A percentile compares a stretch with the other conserved stretches of the same genome.
phyloP scores from a whole-genome alignment of 2,888 invertebrate species.

The Archips xylosteana region DNA sequence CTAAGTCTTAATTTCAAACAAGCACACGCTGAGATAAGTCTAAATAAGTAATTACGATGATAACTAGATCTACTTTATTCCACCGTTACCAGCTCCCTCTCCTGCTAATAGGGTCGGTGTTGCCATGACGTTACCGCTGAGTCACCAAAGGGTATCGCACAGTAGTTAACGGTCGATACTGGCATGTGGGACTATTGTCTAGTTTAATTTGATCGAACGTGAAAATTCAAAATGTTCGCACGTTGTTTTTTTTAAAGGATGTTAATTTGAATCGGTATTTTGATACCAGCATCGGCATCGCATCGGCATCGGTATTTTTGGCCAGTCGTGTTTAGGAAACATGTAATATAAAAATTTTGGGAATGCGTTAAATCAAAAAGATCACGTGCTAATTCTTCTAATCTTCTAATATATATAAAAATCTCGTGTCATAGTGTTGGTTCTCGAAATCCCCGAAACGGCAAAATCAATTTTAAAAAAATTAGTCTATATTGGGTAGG shows the following conservation, averaged over 20 bases:
- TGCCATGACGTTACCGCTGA: conserved; percentile 54
- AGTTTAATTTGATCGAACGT: conserved; percentile 16
- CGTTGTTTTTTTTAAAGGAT: background rate
- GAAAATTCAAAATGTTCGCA: conserved; percentile 13
- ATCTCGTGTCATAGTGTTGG: too few species aligned
- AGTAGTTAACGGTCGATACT: conserved; percentile 67
- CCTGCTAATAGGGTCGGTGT: conserved; percentile 35
- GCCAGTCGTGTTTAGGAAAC: background rate
- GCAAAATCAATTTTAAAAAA: too few species aligned
- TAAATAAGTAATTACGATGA: background rate
- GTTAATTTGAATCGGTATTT: background rate
- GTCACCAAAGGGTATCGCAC: conserved; percentile 65
- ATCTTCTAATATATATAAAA: too few species aligned
- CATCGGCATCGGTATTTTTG: too few species aligned
- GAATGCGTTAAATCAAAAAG: too few species aligned
- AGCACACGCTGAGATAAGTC: background rate
- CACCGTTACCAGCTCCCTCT: conserved; percentile 26
- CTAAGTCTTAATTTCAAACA: background rate
- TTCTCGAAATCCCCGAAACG: too few species aligned
- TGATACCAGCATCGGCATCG: too few species aligned
- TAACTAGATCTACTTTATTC: conserved; percentile 28
- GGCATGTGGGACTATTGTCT: conserved; percentile 61
- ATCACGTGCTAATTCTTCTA: too few species aligned
- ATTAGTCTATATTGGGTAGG: too few species aligned
- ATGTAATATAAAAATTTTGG: too few species aligned